These are phyloP conservation scores for Melinaea menophilus DNA, from an alignment of 2,888 invertebrate genomes.

Conservation along the genomic window DNA sequence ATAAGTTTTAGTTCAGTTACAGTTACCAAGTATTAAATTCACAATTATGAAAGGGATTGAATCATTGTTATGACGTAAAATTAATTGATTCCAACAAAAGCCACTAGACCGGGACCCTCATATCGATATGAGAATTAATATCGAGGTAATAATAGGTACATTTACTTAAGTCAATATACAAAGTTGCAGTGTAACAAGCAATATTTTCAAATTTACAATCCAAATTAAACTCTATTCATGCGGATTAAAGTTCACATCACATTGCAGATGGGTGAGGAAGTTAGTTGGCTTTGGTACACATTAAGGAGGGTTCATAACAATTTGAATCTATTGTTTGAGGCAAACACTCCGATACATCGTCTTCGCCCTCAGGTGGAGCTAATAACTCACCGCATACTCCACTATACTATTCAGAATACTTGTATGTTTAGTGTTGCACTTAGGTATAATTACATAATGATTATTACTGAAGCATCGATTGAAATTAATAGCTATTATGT, in stretches of 20 bases:
- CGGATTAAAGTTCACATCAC: conserved; percentile 6
- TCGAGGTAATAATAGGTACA: conserved; percentile 32
- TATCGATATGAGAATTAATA: conserved; percentile 26
- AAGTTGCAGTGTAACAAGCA: conserved; percentile 27
- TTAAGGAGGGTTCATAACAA: conserved; percentile 49
- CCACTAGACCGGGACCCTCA: conserved; percentile 19
- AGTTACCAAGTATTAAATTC: background rate
- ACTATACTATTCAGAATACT: background rate
- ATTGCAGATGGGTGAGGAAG: background rate
- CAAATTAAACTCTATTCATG: conserved; percentile 1
- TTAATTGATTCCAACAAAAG: conserved; percentile 17
- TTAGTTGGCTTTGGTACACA: conserved; percentile 26
- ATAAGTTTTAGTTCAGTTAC: too few species aligned
- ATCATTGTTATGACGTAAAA: conserved; percentile 10
- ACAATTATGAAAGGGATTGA: background rate
- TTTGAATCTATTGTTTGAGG: conserved; percentile 63
- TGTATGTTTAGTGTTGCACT: background rate
- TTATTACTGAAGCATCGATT: too few species aligned
- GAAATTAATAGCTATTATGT: too few species aligned
- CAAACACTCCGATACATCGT: conserved; percentile 48
- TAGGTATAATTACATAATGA: too few species aligned
- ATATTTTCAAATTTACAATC: background rate
- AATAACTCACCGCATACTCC: conserved; percentile 46
- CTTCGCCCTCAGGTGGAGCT: conserved; percentile 66
- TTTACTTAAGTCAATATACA: conserved; percentile 34